Conservation (phyloP, 2,113 vertebrate species). For the Silurus glanis region DNA sequence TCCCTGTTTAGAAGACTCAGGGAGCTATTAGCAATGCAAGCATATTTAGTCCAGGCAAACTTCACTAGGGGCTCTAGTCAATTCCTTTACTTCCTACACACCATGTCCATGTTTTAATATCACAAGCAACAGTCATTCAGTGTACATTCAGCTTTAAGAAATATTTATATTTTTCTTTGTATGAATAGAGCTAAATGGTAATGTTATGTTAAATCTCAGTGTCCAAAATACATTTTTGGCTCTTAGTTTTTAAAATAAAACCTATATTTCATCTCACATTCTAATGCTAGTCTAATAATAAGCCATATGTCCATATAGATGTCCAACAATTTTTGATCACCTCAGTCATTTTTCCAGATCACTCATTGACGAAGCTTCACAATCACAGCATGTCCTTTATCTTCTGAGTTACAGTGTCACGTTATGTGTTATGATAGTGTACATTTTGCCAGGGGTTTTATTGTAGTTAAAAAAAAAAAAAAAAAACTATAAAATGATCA, state of each 20-base stretch:
- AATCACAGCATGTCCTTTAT: no score
- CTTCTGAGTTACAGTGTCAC: no score
- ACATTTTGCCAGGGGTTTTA: no score
- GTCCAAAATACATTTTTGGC: not conserved
- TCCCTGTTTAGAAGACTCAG: not conserved
- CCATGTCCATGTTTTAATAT: not conserved
- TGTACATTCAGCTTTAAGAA: not conserved
- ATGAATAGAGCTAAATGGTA: not conserved
- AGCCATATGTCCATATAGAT: not conserved
- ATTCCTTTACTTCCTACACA: not conserved
- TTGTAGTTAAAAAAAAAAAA: no score
- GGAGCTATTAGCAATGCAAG: not conserved
- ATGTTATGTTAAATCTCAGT: not conserved
- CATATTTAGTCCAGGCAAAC: not conserved
- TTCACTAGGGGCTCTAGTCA: not conserved
- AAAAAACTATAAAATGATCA: no score
- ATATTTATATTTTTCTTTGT: not conserved
- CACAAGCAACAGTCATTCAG: not conserved
- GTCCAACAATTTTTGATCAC: not conserved
- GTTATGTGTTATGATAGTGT: no score
- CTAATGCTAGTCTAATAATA: no score
- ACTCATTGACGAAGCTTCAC: no score
- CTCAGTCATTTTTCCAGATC: no score
- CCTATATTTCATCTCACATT: not conserved
- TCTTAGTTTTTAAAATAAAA: not conserved